A percentile compares a stretch with the other conserved stretches of the same genome.
These are phyloP conservation scores for Pollenia angustigena DNA, from an alignment of 2,888 invertebrate species.

Conservation along the genomic window DNA sequence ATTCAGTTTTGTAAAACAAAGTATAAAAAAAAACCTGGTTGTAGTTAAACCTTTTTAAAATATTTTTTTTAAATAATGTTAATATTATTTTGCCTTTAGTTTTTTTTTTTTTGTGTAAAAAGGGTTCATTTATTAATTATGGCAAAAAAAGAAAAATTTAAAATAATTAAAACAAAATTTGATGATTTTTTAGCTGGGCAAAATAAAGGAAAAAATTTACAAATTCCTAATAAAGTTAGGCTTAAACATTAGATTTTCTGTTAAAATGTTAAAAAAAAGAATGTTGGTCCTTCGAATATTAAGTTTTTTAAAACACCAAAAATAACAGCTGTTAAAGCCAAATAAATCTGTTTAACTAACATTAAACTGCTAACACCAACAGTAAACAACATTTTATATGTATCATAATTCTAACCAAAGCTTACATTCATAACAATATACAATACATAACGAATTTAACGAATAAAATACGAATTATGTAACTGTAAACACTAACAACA, in stretches of 20 bases:
- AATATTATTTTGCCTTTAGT: constrained; percentile 2
- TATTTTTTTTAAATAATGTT: not conserved
- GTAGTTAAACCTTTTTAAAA: constrained; percentile 54
- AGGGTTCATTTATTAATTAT: constrained; percentile 40
- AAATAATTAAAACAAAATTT: constrained; percentile 8
- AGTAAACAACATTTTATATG: too few species aligned
- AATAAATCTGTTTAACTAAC: not conserved
- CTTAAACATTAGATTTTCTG: too few species aligned
- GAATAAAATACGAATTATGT: too few species aligned
- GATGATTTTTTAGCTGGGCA: constrained; percentile 52
- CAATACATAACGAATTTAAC: too few species aligned
- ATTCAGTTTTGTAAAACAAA: constrained; percentile 28
- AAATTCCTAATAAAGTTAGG: too few species aligned
- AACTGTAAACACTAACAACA: too few species aligned
- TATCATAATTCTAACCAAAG: too few species aligned
- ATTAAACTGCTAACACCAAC: not conserved
- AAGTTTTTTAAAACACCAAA: not conserved
- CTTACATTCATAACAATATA: too few species aligned
- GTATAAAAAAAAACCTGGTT: constrained; percentile 48
- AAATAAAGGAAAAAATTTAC: not conserved
- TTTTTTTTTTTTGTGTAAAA: constrained; percentile 24
- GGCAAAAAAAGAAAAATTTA: not conserved
- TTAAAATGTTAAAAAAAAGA: too few species aligned
- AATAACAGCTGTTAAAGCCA: not conserved
- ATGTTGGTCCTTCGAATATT: too few species aligned